Evolutionary conservation across 2,888 invertebrate genomes (phyloP).

Genomic region (Icerya purchasi): DNA sequence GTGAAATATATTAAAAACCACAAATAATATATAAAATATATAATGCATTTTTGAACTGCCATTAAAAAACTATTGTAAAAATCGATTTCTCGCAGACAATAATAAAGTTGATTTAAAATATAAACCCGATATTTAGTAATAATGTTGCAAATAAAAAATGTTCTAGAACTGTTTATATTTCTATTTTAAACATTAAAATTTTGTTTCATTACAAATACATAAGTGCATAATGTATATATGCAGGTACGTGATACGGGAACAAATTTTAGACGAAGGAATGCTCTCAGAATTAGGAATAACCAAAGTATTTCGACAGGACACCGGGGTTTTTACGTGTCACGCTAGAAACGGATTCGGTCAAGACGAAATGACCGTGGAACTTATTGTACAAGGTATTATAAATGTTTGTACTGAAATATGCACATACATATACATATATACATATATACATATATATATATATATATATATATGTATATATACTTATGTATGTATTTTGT

Average conservation of each 20-base stretch:
- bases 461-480: not conserved
- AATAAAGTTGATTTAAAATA: too few relatives aligned
- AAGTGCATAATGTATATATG: too few relatives aligned
- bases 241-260: constrained; percentile 54
- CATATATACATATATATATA: not conserved
- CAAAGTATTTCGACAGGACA: constrained; percentile 68
- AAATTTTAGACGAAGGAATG: constrained; percentile 54
- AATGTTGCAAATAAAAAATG: too few relatives aligned
- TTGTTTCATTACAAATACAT: too few relatives aligned
- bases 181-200: too few relatives aligned
- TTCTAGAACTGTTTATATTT: too few relatives aligned
- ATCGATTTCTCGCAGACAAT: too few relatives aligned
- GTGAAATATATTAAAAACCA: too few relatives aligned
- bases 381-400: constrained; percentile 59
- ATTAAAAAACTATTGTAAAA: too few relatives aligned
- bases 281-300: constrained; percentile 67
- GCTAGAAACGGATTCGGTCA: constrained; percentile 77
- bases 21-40: too few relatives aligned
- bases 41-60: too few relatives aligned
- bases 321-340: constrained; percentile 67
- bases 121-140: too few relatives aligned
- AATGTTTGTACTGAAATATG: not conserved
- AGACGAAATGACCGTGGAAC: constrained; percentile 72
- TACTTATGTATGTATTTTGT: not conserved
- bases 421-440: not conserved